Conservation (phyloP, 2,888 invertebrate genomes). For the Drosophila phalerata region DNA sequence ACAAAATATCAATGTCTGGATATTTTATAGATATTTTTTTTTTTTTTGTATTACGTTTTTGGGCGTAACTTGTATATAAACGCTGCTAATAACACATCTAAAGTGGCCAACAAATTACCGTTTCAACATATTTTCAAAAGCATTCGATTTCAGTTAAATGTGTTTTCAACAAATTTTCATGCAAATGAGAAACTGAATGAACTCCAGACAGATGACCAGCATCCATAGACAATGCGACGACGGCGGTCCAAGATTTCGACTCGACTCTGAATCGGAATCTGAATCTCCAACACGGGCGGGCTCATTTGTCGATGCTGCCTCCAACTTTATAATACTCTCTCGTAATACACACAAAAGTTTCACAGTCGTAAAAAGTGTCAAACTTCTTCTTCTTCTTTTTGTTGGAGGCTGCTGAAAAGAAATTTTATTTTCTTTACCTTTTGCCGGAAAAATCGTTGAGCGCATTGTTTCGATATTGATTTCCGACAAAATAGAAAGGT, state of each 20-base stretch:
- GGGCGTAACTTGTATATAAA: constrained; percentile 78
- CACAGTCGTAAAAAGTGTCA: constrained; percentile 74
- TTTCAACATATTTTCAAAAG: constrained; percentile 65
- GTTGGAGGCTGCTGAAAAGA: constrained; percentile 61
- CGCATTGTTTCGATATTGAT: constrained; percentile 72
- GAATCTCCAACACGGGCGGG: constrained; percentile 59
- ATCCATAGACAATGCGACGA: constrained; percentile 76
- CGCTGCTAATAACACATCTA: constrained; percentile 77
- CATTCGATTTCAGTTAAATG: constrained; percentile 73
- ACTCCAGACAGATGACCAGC: constrained; percentile 71
- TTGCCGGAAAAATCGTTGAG: constrained; percentile 57
- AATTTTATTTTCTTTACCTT: constrained; percentile 17
- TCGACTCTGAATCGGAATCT: neutral
- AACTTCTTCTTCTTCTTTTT: constrained; percentile 52
- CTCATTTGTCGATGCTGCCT: constrained; percentile 72
- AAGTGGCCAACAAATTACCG: constrained; percentile 80
- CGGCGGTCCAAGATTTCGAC: constrained; percentile 59
- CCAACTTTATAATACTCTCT: constrained; percentile 46
- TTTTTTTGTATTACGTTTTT: constrained; percentile 14
- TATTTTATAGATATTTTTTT: constrained; percentile 24
- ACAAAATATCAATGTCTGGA: constrained; percentile 48
- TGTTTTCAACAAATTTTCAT: constrained; percentile 76
- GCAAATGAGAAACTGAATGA: constrained; percentile 64
- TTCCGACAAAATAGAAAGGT: constrained; percentile 58
- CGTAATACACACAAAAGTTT: constrained; percentile 58